Evolutionary conservation across 2,888 invertebrate species (phyloP).

Genomic region (Cheilosia grossa): DNA sequence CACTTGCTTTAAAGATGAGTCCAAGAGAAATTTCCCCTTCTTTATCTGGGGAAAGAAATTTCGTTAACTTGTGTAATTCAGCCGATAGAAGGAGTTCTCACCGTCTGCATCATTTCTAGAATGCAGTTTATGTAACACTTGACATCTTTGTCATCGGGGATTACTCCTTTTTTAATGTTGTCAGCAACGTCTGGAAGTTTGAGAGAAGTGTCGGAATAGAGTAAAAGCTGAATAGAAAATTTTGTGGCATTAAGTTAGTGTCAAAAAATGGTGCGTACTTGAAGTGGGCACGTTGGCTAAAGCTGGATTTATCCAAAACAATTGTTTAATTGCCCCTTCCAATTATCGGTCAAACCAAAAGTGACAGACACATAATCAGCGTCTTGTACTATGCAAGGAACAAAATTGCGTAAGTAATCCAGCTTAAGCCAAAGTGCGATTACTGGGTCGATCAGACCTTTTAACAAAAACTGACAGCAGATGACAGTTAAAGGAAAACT

Average conservation of each 20-base stretch:
- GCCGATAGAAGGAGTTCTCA: constrained; percentile 74
- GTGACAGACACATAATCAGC: no score
- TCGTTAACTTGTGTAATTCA: not conserved
- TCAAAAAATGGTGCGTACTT: no score
- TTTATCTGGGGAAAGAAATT: constrained; percentile 78
- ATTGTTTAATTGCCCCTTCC: no score
- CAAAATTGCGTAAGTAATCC: no score
- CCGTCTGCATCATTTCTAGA: constrained; percentile 84
- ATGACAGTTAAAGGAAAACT: no score
- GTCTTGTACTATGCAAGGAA: no score
- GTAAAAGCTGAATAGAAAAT: not conserved
- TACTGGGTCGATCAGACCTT: no score
- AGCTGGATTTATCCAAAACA: no score
- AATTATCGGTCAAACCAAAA: no score
- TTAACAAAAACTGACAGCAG: not conserved
- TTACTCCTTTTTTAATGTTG: constrained; percentile 78
- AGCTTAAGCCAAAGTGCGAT: no score
- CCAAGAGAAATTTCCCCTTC: constrained; percentile 81
- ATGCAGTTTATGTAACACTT: constrained; percentile 85
- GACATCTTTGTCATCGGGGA: constrained; percentile 80
- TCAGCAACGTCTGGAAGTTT: constrained; percentile 78
- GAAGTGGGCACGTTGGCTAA: no score
- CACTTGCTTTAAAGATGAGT: constrained; percentile 81
- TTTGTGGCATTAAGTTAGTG: not conserved
- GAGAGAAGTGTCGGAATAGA: not conserved